phyloP scores from a whole-genome alignment of 2,888 invertebrate genomes.

The Ormyrus pomaceus region DNA sequence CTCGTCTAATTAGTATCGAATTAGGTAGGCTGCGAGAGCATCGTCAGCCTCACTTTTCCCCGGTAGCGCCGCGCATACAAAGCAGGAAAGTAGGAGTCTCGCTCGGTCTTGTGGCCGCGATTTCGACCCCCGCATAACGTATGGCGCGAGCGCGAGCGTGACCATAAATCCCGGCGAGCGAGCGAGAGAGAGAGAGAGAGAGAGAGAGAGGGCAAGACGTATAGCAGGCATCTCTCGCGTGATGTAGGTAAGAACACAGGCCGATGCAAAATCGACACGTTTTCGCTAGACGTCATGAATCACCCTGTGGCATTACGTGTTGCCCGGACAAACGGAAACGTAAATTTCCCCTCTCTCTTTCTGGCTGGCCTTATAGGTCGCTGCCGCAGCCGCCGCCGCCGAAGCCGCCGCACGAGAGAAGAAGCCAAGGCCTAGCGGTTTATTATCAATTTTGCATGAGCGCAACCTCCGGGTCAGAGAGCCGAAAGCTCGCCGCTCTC shows the following conservation, averaged over 20 bases:
- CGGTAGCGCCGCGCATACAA: not conserved
- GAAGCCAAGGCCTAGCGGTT: slow-evolving; percentile 47
- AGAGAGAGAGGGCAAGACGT: not conserved
- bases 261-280: slow-evolving; percentile 65
- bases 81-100: slow-evolving; percentile 14
- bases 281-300: slow-evolving; percentile 61
- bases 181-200: slow-evolving; percentile 10
- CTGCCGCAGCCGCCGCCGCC: not conserved
- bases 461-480: slow-evolving; percentile 40
- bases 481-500: slow-evolving; percentile 4
- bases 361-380: slow-evolving; percentile 44
- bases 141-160: slow-evolving; percentile 24
- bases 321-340: slow-evolving; percentile 62
- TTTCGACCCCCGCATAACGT: slow-evolving; percentile 27
- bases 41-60: slow-evolving; percentile 38
- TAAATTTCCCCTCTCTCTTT: slow-evolving; percentile 55
- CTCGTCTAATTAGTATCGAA: slow-evolving; percentile 51
- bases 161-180: slow-evolving; percentile 30
- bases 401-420: not conserved
- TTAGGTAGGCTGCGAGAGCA: slow-evolving; percentile 16
- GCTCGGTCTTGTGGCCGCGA: slow-evolving; percentile 33
- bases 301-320: slow-evolving; percentile 58
- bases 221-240: slow-evolving; percentile 55
- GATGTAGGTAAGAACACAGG: slow-evolving; percentile 56
- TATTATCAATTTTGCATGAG: slow-evolving; percentile 60